A percentile compares a stretch with the other conserved stretches of the same genome.
Conservation (phyloP, 1,140 invertebrate species). For the Luehdorfia chinensis region DNA sequence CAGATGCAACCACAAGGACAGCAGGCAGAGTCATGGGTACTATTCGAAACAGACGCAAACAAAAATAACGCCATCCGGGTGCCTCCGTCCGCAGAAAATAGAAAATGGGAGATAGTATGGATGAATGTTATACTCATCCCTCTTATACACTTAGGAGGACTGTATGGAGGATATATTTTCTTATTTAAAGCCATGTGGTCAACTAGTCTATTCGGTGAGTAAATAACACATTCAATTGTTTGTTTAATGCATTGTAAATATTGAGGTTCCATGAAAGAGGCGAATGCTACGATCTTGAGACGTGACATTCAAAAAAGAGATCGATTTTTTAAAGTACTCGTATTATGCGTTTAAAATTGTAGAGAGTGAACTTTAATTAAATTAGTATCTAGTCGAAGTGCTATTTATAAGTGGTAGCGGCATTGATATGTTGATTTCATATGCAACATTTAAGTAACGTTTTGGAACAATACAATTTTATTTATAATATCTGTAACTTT, state of each 20-base stretch:
- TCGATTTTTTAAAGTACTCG: no score
- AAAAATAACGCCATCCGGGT: neutral
- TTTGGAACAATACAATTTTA: no score
- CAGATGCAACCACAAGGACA: constrained; percentile 2
- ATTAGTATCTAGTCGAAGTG: no score
- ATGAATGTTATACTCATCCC: constrained; percentile 84
- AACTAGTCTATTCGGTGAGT: constrained; percentile 83
- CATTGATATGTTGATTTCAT: no score
- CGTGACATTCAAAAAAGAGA: no score
- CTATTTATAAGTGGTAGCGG: no score
- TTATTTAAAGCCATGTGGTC: constrained; percentile 78
- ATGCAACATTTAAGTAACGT: no score
- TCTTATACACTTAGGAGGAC: constrained; percentile 82
- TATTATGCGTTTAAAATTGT: no score
- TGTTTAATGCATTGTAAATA: neutral
- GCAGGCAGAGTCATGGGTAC: neutral
- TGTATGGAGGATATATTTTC: constrained; percentile 83
- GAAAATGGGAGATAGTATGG: constrained; percentile 83
- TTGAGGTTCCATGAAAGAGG: neutral
- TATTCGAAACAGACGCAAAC: constrained; percentile 3
- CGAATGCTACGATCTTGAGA: neutral
- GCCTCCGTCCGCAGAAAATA: constrained; percentile 35
- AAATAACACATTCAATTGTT: neutral
- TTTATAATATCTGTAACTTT: no score
- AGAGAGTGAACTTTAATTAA: neutral